Base-by-base conservation (phyloP, 1,140 invertebrate species). In the Papilio xuthus region DNA sequence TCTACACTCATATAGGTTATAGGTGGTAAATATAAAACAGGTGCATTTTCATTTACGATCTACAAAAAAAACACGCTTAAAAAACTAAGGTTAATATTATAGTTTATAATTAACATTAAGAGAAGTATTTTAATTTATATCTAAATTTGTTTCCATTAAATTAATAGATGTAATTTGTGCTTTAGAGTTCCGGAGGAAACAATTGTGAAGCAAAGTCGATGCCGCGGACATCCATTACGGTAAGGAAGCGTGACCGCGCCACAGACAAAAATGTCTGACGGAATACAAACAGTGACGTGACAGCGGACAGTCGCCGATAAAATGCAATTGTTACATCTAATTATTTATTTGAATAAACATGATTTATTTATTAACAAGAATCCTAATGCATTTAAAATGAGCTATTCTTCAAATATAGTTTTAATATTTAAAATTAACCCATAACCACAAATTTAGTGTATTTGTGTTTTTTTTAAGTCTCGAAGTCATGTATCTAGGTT, bases 221-320 rank as follows among this genome's bases (percentile, higher is more conserved):
- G 81, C 70, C 74, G 60, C 78, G 47, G 50, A 80, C 83, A 85
- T 85, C 83, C 81, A 84, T 87, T 81, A 85, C 83, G 79, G 60
- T 77, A 78, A 79, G 28, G 80, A 78, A 67, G 80, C 71, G 77
- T 81, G 73, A 78, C 53, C 74, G 73, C 28, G 83, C 75, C 47
- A 28, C 77, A 76, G 83, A 83, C 80, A 81, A 82, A 79, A 83
- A 84, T 83, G 82, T 81, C 56, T 81, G 82, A 84, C 78, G 73
- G 79, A 82, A 81, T 80, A 86, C 80, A 84, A 84, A 86, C 84
- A 84, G 70, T 80, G 78, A 79, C 78, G 70, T 77, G 67, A 67
- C 47, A 32, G 12, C 44, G 80, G 83, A 87, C 80, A 79, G 20
- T 78, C 81, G 74, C 10, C 28, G 0, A 47, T 80, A 79, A 10